These are phyloP conservation scores for Bradypodion ventrale DNA, from an alignment of 2,797 vertebrate species.

Conservation along the genomic window DNA sequence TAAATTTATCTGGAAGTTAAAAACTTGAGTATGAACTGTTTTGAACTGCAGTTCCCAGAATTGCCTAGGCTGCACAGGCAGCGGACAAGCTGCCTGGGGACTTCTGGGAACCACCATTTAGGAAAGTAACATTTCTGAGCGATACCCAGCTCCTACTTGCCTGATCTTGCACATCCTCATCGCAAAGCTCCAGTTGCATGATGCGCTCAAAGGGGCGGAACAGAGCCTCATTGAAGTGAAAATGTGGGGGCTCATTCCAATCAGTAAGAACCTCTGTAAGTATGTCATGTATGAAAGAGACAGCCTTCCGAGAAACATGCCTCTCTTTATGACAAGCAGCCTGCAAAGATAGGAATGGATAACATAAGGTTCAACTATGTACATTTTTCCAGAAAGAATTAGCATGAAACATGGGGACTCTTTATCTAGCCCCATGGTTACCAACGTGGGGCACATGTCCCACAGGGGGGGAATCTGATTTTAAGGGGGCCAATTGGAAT, in stretches of 20 bases:
- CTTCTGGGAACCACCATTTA: too few species aligned
- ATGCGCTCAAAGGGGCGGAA: slow-evolving; percentile 96
- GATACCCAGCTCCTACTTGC: slow-evolving; percentile 63
- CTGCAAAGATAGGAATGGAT: slow-evolving; percentile 66
- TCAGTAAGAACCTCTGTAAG: slow-evolving; percentile 91
- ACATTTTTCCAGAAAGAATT: slow-evolving; percentile 11
- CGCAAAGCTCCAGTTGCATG: slow-evolving; percentile 97
- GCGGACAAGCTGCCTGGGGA: too few species aligned
- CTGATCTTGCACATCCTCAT: slow-evolving; percentile 98
- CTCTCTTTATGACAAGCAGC: slow-evolving; percentile 96
- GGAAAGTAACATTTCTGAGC: too few species aligned
- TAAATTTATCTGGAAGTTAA: background rate
- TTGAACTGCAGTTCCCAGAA: too few species aligned
- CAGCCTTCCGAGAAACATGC: slow-evolving; percentile 94
- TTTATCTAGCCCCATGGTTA: too few species aligned
- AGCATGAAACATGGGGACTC: background rate
- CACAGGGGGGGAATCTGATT: too few species aligned
- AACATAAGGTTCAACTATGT: background rate
- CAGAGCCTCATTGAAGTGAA: slow-evolving; percentile 93
- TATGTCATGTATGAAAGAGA: slow-evolving; percentile 96
- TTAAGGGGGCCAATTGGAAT: too few species aligned
- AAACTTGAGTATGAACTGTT: background rate
- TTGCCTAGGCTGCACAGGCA: too few species aligned
- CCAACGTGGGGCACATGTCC: too few species aligned
- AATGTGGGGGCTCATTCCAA: slow-evolving; percentile 92